Evolutionary conservation across 2,888 invertebrate genomes (phyloP).

Genomic region (Imbricaverruca yamaguchii): DNA sequence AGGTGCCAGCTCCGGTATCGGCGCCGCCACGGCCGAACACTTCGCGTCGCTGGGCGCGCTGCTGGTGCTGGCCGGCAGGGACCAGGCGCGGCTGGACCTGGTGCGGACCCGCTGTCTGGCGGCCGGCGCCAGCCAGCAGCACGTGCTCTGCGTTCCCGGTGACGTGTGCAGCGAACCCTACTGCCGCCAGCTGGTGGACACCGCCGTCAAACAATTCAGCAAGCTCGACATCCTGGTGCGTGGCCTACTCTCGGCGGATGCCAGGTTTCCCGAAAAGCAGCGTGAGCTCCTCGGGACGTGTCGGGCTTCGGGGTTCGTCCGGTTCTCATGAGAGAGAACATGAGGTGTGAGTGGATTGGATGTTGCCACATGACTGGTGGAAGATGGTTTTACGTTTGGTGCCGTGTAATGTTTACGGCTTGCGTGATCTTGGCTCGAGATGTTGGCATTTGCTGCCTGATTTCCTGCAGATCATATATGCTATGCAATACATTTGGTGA

Average conservation of each 20-base stretch:
- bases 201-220: constrained; percentile 64
- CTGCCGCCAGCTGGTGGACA: constrained; percentile 60
- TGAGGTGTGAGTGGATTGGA: no score
- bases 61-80: constrained; percentile 61
- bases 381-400: no score
- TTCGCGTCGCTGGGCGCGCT: constrained; percentile 65
- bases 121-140: neutral
- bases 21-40: constrained; percentile 68
- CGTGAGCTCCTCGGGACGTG: no score
- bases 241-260: constrained; percentile 43
- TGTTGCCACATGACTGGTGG: no score
- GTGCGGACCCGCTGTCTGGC: constrained; percentile 51
- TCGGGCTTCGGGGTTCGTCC: no score
- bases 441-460: no score
- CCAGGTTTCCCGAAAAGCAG: no score
- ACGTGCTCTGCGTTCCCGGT: constrained; percentile 41
- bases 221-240: constrained; percentile 77
- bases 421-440: no score
- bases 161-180: constrained; percentile 68
- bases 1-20: constrained; percentile 47
- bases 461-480: no score
- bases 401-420: no score
- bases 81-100: constrained; percentile 56
- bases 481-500: no score
- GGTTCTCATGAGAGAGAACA: no score